A percentile compares a stretch with the other conserved stretches of the same genome.
Conservation (phyloP, 1,140 invertebrate species). For the Harpegnathos saltator region DNA sequence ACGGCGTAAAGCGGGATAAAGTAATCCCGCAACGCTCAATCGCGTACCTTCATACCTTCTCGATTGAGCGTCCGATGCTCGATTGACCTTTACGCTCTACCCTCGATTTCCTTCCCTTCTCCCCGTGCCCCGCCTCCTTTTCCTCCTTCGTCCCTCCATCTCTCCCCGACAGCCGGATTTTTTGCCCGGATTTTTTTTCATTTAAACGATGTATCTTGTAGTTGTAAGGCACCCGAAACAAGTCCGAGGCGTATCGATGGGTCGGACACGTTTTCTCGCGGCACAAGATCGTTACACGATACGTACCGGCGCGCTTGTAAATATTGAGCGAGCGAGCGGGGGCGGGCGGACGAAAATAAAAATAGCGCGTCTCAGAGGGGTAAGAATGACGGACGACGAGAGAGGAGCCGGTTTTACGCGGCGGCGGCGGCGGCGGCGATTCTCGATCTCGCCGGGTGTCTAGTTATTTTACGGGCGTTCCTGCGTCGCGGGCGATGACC, state of each 20-base stretch:
- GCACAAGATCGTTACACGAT: slow-evolving; percentile 3
- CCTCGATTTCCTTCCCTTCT: slow-evolving; percentile 4
- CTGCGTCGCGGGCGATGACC: too few species aligned
- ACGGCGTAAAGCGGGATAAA: slow-evolving; percentile 46
- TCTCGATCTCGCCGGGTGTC: slow-evolving; percentile 10
- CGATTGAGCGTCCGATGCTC: slow-evolving; percentile 44
- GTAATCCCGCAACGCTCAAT: slow-evolving; percentile 43
- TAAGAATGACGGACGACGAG: neutral
- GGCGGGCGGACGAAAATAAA: neutral
- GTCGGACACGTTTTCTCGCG: slow-evolving; percentile 35
- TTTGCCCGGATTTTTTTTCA: slow-evolving; percentile 54
- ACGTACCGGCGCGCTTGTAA: neutral
- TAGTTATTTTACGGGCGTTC: slow-evolving; percentile 14
- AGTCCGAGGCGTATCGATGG: slow-evolving; percentile 51
- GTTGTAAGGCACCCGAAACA: slow-evolving; percentile 63
- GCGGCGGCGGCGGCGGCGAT: too few species aligned
- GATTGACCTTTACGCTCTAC: slow-evolving; percentile 52
- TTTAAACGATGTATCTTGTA: slow-evolving; percentile 71
- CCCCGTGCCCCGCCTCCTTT: neutral
- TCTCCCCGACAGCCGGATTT: too few species aligned
- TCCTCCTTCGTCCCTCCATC: slow-evolving; percentile 21
- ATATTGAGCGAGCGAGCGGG: neutral
- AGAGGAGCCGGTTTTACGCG: neutral
- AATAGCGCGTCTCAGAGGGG: slow-evolving; percentile 4
- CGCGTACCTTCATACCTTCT: slow-evolving; percentile 67